Base-by-base conservation (phyloP, 2,113 vertebrate species). In the Xiphophorus couchianus region DNA sequence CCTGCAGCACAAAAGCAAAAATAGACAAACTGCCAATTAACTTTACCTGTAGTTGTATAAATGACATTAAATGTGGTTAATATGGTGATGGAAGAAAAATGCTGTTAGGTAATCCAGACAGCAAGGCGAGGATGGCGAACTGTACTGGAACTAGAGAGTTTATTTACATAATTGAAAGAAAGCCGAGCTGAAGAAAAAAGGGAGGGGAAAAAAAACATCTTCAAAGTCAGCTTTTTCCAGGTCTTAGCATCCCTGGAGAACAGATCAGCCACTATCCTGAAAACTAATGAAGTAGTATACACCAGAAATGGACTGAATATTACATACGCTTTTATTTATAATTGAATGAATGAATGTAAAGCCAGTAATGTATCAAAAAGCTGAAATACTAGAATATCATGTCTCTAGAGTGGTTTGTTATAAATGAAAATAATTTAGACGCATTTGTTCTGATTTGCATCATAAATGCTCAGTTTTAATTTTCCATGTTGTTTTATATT, bases 201-300 rank as follows among this genome's bases (percentile, higher is more conserved):
- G 35, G 35, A 37, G 35, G 35, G 10, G 10, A 2, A 35, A 44
- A 78, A 77, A 22, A 67, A 73, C 60, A 80, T 79, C 77, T 86
- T 90, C 80, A 84, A 87, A 85, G 83, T 86, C 84, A 90, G 62
- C 82, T 83, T 78, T 62, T 83, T 73, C 66, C 74, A 78, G 82
- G 74, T 74, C 69, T 25, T 31, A 58, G 54, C 80, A 71, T 81
- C 90, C 88, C 86, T 71, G 68, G 88, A 93, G 88, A 92, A 87
- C 75, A 82, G 88, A 92, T 90, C 86, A 91, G 86, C 85, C 75
- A 69, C 86, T 82, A 88, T 88, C 86, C 89, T 82, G 85, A 92
- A 91, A 88, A 82, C 80, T 87, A 92, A 92, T 89, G 85, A 91
- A 86, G 80, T 76, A 88, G 87, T 89, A 92, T 91, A 91, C 85